Base-by-base conservation (phyloP, 2,113 vertebrate genomes). In the Arothron firmamentum region DNA sequence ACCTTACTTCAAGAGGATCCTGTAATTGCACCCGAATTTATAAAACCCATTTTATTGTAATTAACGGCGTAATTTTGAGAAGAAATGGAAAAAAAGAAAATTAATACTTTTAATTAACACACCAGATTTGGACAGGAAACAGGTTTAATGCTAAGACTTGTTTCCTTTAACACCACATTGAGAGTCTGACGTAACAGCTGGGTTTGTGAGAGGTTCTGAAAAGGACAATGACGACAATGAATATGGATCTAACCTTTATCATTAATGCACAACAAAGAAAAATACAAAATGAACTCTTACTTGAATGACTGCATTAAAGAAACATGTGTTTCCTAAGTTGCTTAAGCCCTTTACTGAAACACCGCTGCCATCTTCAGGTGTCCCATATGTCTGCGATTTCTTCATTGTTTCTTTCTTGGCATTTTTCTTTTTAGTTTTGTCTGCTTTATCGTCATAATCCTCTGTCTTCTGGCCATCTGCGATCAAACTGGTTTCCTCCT, bases 241-340 rank as follows among this genome's bases (percentile, higher is more conserved):
- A 11, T 23, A 23, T 13, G 1, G 13, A 18, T 49, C 47, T 17
- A n/a, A 10, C 1, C 6, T 23, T 14, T 16, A 10, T 25, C 8
- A 52, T 11, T 52, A 5, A 15, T 4, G 16, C 25, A 5, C 15
- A 34, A 17, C 14, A 25, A 7, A 5, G 14, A 13, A 21, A 46
- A 15, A 0, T 10, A 13, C 21, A 41, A 59, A 3, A 6, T 4
- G 7, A n/a, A 49, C 1, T n/a, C 62, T 63, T 80, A 98, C 97
- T 94, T 99, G 97, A 88, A 98, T 88, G 63, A 99, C 95, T 2
- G 97, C 93, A 59, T 99, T 99, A 71, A 98, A 99, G 88, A 99
- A 98, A 69, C 97, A 99, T 0, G 97, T 98, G 78, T 99, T 99
- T 51, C 96, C 96, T 84, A 99, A 83, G 79, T 99, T 99, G 84